These are phyloP conservation scores for Melanargia galathea DNA, from an alignment of 2,888 invertebrate genomes.

Conservation along the genomic window DNA sequence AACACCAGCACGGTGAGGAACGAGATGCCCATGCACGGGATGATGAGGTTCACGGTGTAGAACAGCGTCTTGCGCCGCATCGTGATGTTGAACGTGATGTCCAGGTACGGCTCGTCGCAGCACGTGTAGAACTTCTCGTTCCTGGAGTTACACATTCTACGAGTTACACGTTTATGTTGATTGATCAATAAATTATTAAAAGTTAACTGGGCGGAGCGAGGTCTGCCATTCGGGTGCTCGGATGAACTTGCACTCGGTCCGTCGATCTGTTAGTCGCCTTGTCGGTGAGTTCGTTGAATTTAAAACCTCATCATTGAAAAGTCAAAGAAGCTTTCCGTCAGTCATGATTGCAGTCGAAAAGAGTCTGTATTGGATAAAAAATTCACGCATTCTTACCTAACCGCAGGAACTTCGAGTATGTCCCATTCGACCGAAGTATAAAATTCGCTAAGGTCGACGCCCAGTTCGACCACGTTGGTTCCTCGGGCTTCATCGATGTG, in stretches of 20 bases:
- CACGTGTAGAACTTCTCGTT: conserved; percentile 97
- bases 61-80: conserved; percentile 97
- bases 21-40: conserved; percentile 97
- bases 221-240: no score
- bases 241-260: no score
- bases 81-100: conserved; percentile 98
- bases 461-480: conserved; percentile 94
- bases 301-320: no score
- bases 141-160: conserved; percentile 74
- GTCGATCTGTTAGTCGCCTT: no score
- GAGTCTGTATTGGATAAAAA: background rate
- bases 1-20: conserved; percentile 97
- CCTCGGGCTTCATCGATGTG: conserved; percentile 95
- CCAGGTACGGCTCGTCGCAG: conserved; percentile 96
- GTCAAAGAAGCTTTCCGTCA: no score
- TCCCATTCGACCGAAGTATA: conserved; percentile 99
- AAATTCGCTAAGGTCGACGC: conserved; percentile 98
- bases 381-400: conserved; percentile 80
- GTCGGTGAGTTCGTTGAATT: no score
- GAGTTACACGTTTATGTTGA: background rate
- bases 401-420: conserved; percentile 96
- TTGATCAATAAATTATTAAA: no score
- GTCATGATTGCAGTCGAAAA: no score
- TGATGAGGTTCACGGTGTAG: conserved; percentile 97
- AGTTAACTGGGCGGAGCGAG: no score